These are phyloP conservation scores for Dolichallabes microphthalmus DNA, from an alignment of 2,113 vertebrate genomes.

Conservation along the genomic window DNA sequence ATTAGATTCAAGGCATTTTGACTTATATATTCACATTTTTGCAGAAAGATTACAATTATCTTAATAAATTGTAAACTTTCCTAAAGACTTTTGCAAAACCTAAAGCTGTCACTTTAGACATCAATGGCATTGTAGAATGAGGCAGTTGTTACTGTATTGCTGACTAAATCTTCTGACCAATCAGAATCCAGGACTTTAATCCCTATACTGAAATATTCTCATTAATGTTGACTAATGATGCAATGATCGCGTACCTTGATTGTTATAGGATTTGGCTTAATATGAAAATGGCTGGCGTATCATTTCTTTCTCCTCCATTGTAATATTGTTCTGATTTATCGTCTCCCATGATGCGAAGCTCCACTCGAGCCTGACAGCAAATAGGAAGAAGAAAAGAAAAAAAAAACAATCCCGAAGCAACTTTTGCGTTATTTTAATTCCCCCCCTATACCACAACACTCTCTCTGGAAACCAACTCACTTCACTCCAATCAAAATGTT, in stretches of 20 bases:
- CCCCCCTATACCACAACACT: neutral
- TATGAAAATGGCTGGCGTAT: neutral
- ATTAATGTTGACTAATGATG: slow-evolving; percentile 7
- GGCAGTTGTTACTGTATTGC: too few relatives aligned
- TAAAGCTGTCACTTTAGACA: neutral
- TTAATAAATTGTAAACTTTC: neutral
- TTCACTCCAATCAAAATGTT: neutral
- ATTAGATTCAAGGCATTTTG: too few relatives aligned
- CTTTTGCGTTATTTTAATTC: neutral
- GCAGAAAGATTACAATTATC: too few relatives aligned
- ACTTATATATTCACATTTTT: too few relatives aligned
- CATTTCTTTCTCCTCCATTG: neutral
- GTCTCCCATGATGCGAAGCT: neutral
- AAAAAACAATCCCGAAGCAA: neutral
- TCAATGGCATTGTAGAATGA: neutral
- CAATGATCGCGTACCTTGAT: neutral
- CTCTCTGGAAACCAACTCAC: neutral
- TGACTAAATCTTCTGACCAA: neutral
- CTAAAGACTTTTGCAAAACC: too few relatives aligned
- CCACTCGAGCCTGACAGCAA: slow-evolving; percentile 2
- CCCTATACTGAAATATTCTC: neutral
- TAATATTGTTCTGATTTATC: slow-evolving; percentile 10
- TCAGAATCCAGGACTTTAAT: neutral
- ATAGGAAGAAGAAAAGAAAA: neutral
- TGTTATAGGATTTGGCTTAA: neutral